Conservation (phyloP, 2,797 vertebrate species). For the Sebastes nivosus region DNA sequence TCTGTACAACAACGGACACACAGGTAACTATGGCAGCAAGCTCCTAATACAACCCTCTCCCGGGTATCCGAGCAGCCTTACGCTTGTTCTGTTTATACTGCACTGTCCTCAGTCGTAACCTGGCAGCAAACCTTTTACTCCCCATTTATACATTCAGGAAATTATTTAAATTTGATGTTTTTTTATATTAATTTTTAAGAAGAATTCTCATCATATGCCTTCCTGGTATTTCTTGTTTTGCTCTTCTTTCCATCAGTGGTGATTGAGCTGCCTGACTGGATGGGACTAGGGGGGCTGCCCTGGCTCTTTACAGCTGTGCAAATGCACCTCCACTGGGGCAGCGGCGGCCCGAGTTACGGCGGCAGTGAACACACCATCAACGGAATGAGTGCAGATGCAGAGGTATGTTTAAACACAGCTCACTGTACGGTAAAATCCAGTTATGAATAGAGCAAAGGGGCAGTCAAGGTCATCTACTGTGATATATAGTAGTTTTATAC, state of each 20-base stretch:
- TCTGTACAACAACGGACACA: conserved; percentile 90
- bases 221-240: not conserved
- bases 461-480: not conserved
- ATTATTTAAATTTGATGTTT: not conserved
- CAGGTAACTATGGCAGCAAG: conserved; percentile 81
- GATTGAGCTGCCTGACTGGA: conserved; percentile 84
- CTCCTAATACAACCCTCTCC: not conserved
- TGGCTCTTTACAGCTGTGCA: conserved; percentile 84
- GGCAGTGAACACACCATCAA: conserved; percentile 92
- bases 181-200: not conserved
- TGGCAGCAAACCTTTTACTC: not conserved
- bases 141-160: not conserved
- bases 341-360: conserved; percentile 44
- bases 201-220: not conserved
- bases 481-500: not conserved
- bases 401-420: conserved; percentile 78
- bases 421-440: not conserved
- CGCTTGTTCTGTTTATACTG: conserved; percentile 6
- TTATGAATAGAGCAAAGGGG: not conserved
- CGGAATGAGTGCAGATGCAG: conserved; percentile 82
- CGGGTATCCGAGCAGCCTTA: conserved; percentile 19
- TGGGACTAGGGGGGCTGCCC: conserved; percentile 86
- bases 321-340: conserved; percentile 94
- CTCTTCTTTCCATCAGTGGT: conserved; percentile 73
- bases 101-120: not conserved